Evolutionary conservation across 1,140 invertebrate genomes (phyloP).

Genomic region (Sipha flava): DNA sequence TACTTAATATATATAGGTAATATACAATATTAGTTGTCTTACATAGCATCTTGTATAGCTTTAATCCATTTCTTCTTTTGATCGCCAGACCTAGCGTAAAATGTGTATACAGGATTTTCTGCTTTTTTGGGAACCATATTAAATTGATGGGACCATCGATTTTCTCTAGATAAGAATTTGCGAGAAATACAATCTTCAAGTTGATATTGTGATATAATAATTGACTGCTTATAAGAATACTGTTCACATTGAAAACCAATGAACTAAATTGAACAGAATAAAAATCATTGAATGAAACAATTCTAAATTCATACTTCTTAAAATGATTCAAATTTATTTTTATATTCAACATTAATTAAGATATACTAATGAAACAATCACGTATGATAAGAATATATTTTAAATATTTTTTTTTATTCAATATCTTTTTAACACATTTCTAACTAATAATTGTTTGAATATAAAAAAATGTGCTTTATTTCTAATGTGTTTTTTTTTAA

Average conservation of each 20-base stretch:
- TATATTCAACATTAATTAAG: too few relatives aligned
- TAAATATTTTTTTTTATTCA: too few relatives aligned
- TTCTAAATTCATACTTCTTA: background rate
- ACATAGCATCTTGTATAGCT: slow-evolving; percentile 84
- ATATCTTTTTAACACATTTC: too few relatives aligned
- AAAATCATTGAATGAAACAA: background rate
- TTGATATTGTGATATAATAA: slow-evolving; percentile 75
- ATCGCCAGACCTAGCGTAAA: slow-evolving; percentile 82
- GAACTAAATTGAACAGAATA: background rate
- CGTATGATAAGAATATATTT: too few relatives aligned
- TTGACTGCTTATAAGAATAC: slow-evolving; percentile 80
- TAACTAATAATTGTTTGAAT: too few relatives aligned
- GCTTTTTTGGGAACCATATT: slow-evolving; percentile 73
- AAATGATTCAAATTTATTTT: too few relatives aligned
- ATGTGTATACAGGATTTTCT: slow-evolving; percentile 73
- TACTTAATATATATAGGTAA: too few relatives aligned
- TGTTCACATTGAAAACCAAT: slow-evolving; percentile 64
- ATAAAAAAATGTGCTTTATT: too few relatives aligned
- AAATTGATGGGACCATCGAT: slow-evolving; percentile 73
- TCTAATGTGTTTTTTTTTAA: too few relatives aligned
- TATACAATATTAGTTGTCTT: too few relatives aligned
- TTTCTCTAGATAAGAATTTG: slow-evolving; percentile 55
- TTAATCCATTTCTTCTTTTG: slow-evolving; percentile 84
- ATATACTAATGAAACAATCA: too few relatives aligned
- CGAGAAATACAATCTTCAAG: slow-evolving; percentile 67